phyloP scores from a whole-genome alignment of 1,140 invertebrate genomes.

The Polyergus mexicanus region DNA sequence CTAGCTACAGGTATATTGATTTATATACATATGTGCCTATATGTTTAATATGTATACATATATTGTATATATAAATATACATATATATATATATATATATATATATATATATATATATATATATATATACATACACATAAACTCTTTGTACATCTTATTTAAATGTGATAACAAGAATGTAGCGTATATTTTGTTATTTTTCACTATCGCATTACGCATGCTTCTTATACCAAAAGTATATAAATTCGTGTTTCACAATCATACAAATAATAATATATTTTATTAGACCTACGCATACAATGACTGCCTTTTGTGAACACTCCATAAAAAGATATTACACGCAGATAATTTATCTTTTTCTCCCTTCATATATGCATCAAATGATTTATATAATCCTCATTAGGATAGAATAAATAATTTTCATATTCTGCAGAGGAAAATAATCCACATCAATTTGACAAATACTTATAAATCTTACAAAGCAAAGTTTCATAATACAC shows the following conservation, averaged over 20 bases:
- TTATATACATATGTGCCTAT: conserved; percentile 41
- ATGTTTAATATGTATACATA: conserved; percentile 32
- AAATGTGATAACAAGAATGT: conserved; percentile 71
- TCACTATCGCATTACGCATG: background rate
- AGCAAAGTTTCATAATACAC: conserved; percentile 40
- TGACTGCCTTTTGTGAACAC: conserved; percentile 43
- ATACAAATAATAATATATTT: conserved; percentile 47
- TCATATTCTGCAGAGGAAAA: background rate
- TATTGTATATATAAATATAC: too few relatives aligned
- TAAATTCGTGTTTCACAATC: background rate
- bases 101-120: conserved; percentile 3
- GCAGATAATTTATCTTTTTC: conserved; percentile 6
- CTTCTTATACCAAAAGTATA: conserved; percentile 20
- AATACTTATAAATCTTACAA: conserved; percentile 37
- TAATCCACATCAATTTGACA: background rate
- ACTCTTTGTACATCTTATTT: conserved; percentile 70
- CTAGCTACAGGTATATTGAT: conserved; percentile 15
- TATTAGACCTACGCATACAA: conserved; percentile 8
- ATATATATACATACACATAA: background rate
- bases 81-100: too few relatives aligned
- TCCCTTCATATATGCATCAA: background rate
- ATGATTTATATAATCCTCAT: background rate
- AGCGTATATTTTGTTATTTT: conserved; percentile 48
- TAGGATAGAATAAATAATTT: background rate
- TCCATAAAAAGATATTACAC: background rate